Conservation (phyloP, 2,888 invertebrate genomes). For the Aelia acuminata region DNA sequence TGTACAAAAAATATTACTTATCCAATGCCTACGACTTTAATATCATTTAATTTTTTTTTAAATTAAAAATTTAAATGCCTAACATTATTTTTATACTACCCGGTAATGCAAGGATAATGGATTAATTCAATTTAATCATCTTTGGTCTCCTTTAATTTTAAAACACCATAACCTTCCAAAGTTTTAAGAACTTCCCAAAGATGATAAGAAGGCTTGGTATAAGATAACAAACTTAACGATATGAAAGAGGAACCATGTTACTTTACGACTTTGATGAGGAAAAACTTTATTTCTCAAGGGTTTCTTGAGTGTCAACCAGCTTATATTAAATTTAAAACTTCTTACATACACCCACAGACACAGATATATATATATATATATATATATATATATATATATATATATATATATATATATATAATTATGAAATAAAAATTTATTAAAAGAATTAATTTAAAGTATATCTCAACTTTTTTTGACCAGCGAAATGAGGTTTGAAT, state of each 20-base stretch:
- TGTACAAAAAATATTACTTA: neutral
- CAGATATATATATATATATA: too few species aligned
- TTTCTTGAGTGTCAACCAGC: neutral
- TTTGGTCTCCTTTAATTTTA: conserved; percentile 1
- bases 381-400: too few species aligned
- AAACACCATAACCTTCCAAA: neutral
- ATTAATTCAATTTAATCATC: neutral
- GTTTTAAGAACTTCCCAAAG: neutral
- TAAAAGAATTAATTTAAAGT: too few species aligned
- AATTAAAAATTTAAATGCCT: too few species aligned
- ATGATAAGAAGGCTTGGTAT: neutral
- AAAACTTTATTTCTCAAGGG: neutral
- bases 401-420: too few species aligned
- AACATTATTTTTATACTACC: neutral
- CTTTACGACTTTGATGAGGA: neutral
- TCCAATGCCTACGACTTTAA: neutral
- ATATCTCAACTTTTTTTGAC: too few species aligned
- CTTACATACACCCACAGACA: too few species aligned
- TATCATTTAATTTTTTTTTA: too few species aligned
- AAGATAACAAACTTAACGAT: accelerated
- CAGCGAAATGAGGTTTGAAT: too few species aligned
- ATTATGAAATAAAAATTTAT: too few species aligned
- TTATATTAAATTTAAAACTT: neutral
- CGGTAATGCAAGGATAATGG: neutral
- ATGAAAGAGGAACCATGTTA: neutral